Base-by-base conservation (phyloP, 2,113 vertebrate species). In the Labrus mixtus region DNA sequence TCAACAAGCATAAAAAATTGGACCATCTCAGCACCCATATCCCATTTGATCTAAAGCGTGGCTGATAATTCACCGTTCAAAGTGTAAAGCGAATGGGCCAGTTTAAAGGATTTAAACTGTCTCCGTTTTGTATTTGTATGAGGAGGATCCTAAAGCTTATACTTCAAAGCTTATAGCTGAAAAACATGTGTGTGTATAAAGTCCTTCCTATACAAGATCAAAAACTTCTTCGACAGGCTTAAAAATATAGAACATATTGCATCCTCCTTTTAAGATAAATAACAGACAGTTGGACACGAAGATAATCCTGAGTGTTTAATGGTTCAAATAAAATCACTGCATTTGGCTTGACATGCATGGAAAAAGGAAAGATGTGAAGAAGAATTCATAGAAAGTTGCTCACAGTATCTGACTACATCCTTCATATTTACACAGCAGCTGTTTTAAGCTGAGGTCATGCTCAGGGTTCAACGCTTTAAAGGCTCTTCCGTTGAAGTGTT, bases 91-190 rank as follows among this genome's bases (percentile, higher is more conserved):
- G 60, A 65, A 53, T 57, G 29, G 61, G 68, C 48, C 10, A 10
- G 45, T 60, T 68, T 76, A 33, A 68, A 75, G n/a, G 62, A 63
- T 69, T 59, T 55, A 16, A 10, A 22, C 51, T 79, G 72, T 84
- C 19, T 22, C 50, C 23, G 33, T 54, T 70, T n/a, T 51, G 39
- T 41, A 17, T 73, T 80, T 76, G 12, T 39, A 10, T 1, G 6
- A 22, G 20, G 3, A 8, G 61, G 51, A 64, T 72, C 22, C 23
- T 22, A 25, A 25, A 71, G 58, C 51, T 82, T 61, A 62, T n/a
- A 37, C 76, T 72, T 73, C 60, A 68, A 79, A 75, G 58, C 41
- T 57, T 29, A 54, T 8, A 54, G n/a, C 20, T 62, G 19, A 68
- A 75, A 68, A 70, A 76, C n/a, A 51, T 45, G 8, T 36, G 55